Base-by-base conservation (phyloP, 1,140 invertebrate genomes). In the Tribolium madens region DNA sequence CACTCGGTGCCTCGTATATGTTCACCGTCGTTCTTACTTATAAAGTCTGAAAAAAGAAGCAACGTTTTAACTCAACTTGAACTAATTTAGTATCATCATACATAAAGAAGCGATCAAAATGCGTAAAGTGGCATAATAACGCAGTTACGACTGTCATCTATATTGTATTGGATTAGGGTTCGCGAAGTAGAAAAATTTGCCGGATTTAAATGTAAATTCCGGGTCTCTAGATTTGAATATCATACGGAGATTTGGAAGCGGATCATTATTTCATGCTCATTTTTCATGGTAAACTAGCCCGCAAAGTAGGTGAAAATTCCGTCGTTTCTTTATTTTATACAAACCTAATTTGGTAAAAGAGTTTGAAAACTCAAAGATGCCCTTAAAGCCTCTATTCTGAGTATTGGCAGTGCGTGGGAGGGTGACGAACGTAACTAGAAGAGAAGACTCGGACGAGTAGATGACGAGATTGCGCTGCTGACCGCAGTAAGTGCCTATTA, bases 401-500 rank as follows among this genome's bases (percentile, higher is more conserved):
- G 94, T 94, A 86, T 96, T 95, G 80, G 95, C 95, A 82, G 93
- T 95, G 84, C 96, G 90, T 84, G 94, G 91, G 78, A 97, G 90
- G 76, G 96, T 97, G 84, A 91, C 93, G 89, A 98, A 98, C 79
- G 93, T 92, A 81, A 99, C 93, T 82, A 95, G 93, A 78, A 99
- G 90, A 78, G 92, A 92, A 84, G 96, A 93, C 83, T 94, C 91
- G 80, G 96, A 97, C 79, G 97, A 98, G 88, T 97, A 98, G 57
- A 98, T 89, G 80, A 98, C 94, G 84, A 98, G 90, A 88, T 97
- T 97, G 83, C 96, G 91, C 88, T 98, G 96, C 88, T 98, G 97
- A 78, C 98, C 98, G 88, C 98, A 99, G 87, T 99, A 98, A 73
- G 96, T 98, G 81, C 96, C 96, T 84, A 99, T 98, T 81, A 97